Percentiles rank a stretch among this genome's conserved stretches.
Evolutionary conservation across 1,140 invertebrate species (phyloP).

Genomic region (Dreissena rostriformis): DNA sequence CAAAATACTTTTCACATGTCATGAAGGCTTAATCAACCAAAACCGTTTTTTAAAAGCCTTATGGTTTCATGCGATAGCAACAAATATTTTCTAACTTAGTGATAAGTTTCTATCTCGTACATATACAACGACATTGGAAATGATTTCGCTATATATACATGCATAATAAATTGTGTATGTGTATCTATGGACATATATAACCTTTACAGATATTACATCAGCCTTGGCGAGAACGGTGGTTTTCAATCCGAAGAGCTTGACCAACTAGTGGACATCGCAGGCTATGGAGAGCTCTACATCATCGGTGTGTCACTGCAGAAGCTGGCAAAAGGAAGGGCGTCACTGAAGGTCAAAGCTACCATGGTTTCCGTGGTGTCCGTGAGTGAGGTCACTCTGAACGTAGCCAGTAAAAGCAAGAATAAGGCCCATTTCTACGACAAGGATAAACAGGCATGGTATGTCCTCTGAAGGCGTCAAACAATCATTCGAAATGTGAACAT

Average conservation of each 20-base stretch:
- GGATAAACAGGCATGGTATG: conserved; percentile 90
- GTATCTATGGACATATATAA: no score
- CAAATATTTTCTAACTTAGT: no score
- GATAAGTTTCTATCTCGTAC: no score
- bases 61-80: no score
- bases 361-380: conserved; percentile 90
- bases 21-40: no score
- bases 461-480: background rate
- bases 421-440: conserved; percentile 90
- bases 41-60: no score
- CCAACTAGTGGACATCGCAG: conserved; percentile 87
- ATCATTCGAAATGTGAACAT: no score
- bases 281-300: conserved; percentile 69
- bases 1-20: no score
- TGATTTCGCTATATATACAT: no score
- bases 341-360: conserved; percentile 87
- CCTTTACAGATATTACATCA: conserved; percentile 85
- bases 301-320: conserved; percentile 64
- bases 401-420: conserved; percentile 62
- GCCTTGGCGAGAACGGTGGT: conserved; percentile 86
- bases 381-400: conserved; percentile 80
- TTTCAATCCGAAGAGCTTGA: conserved; percentile 90
- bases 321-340: conserved; percentile 75
- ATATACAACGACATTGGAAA: no score
- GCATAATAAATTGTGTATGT: no score